Percentiles rank a stretch among this genome's conserved stretches.
These are phyloP conservation scores for Decapterus maruadsi DNA, from an alignment of 2,797 vertebrate genomes.

Conservation along the genomic window DNA sequence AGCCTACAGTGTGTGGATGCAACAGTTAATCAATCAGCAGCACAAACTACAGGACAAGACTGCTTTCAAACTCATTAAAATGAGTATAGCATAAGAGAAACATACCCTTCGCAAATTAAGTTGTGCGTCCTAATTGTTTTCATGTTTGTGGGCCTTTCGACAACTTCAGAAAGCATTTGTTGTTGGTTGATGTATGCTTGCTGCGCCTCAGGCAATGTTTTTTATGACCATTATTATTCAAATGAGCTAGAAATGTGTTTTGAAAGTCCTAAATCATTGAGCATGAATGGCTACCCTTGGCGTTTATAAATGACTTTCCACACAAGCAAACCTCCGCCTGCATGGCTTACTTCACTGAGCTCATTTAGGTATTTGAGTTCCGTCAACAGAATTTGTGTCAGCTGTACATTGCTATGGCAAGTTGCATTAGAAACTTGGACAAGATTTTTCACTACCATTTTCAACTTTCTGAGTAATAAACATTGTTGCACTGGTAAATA, in stretches of 20 bases:
- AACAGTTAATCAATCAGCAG: constrained; percentile 82
- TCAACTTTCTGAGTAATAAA: constrained; percentile 52
- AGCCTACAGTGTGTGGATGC: constrained; percentile 63
- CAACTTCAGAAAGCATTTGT: constrained; percentile 85
- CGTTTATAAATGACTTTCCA: constrained; percentile 88
- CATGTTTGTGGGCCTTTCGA: constrained; percentile 81
- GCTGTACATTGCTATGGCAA: constrained; percentile 69
- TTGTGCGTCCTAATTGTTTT: constrained; percentile 86
- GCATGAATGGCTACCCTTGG: constrained; percentile 87
- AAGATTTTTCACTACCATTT: constrained; percentile 58
- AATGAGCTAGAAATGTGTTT: constrained; percentile 88
- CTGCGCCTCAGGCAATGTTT: constrained; percentile 82
- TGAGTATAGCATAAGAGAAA: constrained; percentile 77
- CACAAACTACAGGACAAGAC: constrained; percentile 72
- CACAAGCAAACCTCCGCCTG: constrained; percentile 81
- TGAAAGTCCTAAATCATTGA: constrained; percentile 89
- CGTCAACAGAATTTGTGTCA: constrained; percentile 77
- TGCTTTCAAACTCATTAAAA: constrained; percentile 86
- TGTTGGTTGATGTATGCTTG: constrained; percentile 85
- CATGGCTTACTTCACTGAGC: constrained; percentile 80
- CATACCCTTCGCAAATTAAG: constrained; percentile 82
- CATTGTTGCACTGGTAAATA: constrained; percentile 23
- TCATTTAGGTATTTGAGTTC: constrained; percentile 82
- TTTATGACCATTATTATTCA: constrained; percentile 90
- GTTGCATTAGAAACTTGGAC: constrained; percentile 75